phyloP scores from a whole-genome alignment of 1,140 invertebrate species.

The Hyles vespertilio region DNA sequence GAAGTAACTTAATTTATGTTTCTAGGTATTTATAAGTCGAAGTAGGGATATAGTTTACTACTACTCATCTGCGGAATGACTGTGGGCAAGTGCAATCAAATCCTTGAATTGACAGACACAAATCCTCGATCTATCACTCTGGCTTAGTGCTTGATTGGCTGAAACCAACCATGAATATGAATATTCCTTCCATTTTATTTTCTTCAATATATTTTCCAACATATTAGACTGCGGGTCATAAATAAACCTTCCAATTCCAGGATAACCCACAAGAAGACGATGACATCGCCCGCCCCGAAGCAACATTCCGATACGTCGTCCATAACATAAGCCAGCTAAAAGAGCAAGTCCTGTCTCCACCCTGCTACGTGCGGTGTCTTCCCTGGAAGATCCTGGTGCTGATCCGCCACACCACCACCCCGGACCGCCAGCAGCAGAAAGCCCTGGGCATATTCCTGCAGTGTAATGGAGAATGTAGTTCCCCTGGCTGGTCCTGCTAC shows the following conservation, averaged over 20 bases:
- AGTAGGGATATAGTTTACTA: too few relatives aligned
- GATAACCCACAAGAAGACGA: constrained; percentile 75
- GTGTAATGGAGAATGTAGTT: constrained; percentile 96
- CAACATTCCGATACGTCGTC: constrained; percentile 92
- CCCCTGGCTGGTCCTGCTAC: constrained; percentile 97
- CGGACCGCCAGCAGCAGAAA: constrained; percentile 82
- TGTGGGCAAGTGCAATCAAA: too few relatives aligned
- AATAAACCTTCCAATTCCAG: constrained; percentile 16
- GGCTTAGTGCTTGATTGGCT: too few relatives aligned
- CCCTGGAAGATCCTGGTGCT: constrained; percentile 99
- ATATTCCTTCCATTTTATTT: too few relatives aligned
- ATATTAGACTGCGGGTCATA: not conserved
- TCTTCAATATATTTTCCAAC: too few relatives aligned
- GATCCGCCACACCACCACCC: constrained; percentile 84
- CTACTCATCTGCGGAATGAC: too few relatives aligned
- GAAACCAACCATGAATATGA: too few relatives aligned
- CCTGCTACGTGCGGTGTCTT: constrained; percentile 95
- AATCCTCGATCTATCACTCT: too few relatives aligned
- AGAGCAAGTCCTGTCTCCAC: constrained; percentile 91
- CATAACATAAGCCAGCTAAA: constrained; percentile 93
- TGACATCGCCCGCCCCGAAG: constrained; percentile 95
- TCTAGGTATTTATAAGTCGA: too few relatives aligned
- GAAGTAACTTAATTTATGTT: too few relatives aligned
- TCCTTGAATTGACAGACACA: too few relatives aligned
- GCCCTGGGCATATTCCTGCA: constrained; percentile 93